Conservation (phyloP, 2,113 vertebrate species). For the Mustela lutreola region DNA sequence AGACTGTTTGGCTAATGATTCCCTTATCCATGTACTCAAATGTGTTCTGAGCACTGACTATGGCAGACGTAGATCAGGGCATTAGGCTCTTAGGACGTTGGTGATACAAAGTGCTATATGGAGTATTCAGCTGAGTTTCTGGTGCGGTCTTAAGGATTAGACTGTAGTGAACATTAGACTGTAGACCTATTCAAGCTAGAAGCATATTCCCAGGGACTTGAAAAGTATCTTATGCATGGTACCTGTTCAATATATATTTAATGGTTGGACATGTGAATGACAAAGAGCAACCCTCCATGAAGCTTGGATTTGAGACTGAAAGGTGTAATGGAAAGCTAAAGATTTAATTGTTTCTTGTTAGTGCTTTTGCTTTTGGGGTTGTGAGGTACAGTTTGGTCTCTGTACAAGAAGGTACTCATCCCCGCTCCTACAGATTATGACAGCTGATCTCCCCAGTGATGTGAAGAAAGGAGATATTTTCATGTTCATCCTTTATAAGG, state of each 20-base stretch:
- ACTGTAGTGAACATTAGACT: neutral
- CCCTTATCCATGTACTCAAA: neutral
- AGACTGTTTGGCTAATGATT: neutral
- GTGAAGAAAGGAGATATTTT: neutral
- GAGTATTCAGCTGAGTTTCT: neutral
- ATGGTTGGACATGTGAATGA: neutral
- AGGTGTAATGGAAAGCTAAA: neutral
- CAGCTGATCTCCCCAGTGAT: neutral
- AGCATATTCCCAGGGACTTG: neutral
- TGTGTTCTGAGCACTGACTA: neutral
- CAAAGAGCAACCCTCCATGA: neutral
- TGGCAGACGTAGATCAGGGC: neutral
- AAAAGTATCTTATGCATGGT: neutral
- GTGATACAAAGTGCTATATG: neutral
- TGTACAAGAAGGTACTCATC: neutral
- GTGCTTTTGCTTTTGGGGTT: neutral
- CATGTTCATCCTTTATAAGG: neutral
- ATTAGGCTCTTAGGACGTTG: neutral
- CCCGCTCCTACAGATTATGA: accelerated
- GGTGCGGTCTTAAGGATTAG: neutral
- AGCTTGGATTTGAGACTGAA: neutral
- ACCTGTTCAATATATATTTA: neutral
- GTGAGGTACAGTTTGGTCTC: neutral
- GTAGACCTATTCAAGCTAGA: neutral
- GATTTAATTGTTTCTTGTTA: neutral